phyloP scores from a whole-genome alignment of 1,140 invertebrate genomes.

The Plutomurus gul region DNA sequence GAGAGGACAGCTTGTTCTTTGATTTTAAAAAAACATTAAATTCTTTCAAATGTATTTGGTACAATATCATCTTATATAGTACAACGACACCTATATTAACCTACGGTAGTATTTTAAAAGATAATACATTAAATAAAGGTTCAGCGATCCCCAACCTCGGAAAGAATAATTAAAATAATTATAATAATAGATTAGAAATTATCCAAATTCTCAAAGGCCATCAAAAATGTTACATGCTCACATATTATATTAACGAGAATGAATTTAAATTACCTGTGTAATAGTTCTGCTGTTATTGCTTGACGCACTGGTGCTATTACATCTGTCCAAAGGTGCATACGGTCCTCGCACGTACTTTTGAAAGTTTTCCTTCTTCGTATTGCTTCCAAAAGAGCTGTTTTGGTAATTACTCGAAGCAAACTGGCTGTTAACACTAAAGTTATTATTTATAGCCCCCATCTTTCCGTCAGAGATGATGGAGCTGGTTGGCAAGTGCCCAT shows the following conservation, averaged over 20 bases:
- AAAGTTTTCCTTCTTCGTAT: slow-evolving; percentile 4
- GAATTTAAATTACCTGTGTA: slow-evolving; percentile 13
- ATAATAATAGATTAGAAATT: neutral
- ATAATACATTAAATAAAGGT: no score
- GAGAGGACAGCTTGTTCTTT: no score
- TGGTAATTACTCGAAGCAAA: neutral
- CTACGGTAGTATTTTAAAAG: no score
- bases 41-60: no score
- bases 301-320: slow-evolving; percentile 44
- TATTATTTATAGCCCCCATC: slow-evolving; percentile 17
- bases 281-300: slow-evolving; percentile 40
- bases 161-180: neutral
- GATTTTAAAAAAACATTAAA: no score
- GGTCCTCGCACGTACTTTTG: neutral
- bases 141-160: no score
- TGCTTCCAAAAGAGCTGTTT: slow-evolving; percentile 2
- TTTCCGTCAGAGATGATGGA: slow-evolving; percentile 16
- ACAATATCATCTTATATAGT: no score
- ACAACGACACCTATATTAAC: no score
- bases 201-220: no score
- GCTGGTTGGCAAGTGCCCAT: neutral
- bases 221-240: no score
- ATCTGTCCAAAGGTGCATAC: slow-evolving; percentile 25
- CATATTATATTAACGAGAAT: no score
- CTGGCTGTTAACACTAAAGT: neutral